Conservation (phyloP, 92 coral and sea anemone genomes). For the Actinostola sp. region DNA sequence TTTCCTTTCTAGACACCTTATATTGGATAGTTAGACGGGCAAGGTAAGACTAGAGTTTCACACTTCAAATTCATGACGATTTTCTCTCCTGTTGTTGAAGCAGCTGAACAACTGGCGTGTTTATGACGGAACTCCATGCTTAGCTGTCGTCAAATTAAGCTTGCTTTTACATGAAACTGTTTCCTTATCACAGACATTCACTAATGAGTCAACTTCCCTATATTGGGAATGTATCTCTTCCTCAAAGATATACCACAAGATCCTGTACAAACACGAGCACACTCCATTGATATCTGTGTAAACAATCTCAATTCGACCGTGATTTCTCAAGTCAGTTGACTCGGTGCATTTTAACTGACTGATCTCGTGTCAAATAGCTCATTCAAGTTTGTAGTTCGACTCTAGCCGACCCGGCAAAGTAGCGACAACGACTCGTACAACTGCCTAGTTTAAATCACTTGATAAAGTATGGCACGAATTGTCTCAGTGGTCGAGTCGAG, state of each 20-base stretch:
- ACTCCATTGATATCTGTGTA: constrained; percentile 19
- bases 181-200: neutral
- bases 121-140: neutral
- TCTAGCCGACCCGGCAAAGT: too few relatives aligned
- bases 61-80: neutral
- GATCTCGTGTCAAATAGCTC: neutral
- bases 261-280: neutral
- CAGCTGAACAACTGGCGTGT: constrained; percentile 3
- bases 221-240: neutral
- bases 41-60: constrained; percentile 14
- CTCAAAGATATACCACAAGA: neutral
- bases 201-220: neutral
- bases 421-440: too few relatives aligned
- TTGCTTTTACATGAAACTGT: neutral
- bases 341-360: neutral
- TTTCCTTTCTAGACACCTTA: neutral
- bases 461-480: neutral
- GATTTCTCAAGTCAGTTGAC: neutral
- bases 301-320: constrained; percentile 21
- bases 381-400: too few relatives aligned
- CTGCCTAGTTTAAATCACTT: too few relatives aligned
- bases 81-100: neutral
- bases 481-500: too few relatives aligned
- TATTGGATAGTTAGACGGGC: neutral
- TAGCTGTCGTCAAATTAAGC: neutral